Conservation (phyloP, 2,888 invertebrate genomes). For the Spilarctia lutea region DNA sequence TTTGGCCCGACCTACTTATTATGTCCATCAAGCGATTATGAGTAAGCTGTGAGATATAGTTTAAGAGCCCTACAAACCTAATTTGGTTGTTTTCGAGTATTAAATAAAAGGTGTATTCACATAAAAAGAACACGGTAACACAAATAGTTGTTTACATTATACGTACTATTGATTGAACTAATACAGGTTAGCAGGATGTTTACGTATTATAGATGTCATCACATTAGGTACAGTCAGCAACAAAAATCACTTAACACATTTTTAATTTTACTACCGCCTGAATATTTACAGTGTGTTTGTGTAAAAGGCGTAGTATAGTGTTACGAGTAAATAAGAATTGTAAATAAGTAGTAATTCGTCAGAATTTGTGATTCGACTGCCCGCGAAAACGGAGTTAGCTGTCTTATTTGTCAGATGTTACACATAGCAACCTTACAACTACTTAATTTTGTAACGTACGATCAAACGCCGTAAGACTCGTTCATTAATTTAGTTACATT, state of each 20-base stretch:
- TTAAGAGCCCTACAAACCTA: background rate
- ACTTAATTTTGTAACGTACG: no score
- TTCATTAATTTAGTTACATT: background rate
- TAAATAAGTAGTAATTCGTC: no score
- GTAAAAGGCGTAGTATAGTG: no score
- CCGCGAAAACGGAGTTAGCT: no score
- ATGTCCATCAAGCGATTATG: background rate
- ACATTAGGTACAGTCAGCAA: constrained; percentile 5
- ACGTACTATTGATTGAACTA: constrained; percentile 10
- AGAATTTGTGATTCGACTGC: no score
- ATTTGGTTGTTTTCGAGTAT: background rate
- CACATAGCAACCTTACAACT: no score
- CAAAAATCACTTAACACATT: background rate
- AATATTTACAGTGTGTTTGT: background rate
- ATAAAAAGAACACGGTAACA: constrained; percentile 9
- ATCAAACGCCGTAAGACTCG: background rate
- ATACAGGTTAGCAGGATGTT: constrained; percentile 9
- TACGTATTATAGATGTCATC: constrained; percentile 5
- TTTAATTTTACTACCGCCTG: background rate
- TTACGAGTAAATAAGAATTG: no score
- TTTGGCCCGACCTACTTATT: no score
- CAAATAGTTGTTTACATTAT: constrained; percentile 14
- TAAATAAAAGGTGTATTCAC: background rate
- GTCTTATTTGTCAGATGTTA: no score
- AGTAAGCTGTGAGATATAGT: background rate